Percentiles rank a stretch among this genome's conserved stretches.
Evolutionary conservation across 1,140 invertebrate genomes (phyloP).

Genomic region (Melitaea cinxia): DNA sequence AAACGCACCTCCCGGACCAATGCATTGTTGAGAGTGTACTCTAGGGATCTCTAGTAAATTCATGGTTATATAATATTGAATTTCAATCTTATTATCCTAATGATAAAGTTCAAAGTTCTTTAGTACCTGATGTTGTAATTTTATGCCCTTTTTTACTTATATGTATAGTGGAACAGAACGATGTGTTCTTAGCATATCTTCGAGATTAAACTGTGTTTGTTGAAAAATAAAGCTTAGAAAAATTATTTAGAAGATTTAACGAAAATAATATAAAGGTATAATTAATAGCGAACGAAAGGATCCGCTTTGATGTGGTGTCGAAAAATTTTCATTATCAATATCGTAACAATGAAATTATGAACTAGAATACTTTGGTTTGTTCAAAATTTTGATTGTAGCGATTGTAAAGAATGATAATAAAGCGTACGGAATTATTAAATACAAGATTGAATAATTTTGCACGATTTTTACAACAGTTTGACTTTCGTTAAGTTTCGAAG

Average conservation of each 20-base stretch:
- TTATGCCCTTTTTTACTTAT: constrained; percentile 1
- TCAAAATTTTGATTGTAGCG: neutral
- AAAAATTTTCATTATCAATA: neutral
- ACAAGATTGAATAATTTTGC: constrained; percentile 13
- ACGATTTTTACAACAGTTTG: constrained; percentile 10
- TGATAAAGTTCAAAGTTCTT: neutral
- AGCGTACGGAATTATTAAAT: neutral
- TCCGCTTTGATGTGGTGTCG: neutral
- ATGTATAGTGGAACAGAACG: neutral
- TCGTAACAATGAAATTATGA: neutral
- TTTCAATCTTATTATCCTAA: neutral
- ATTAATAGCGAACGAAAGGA: neutral
- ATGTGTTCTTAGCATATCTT: neutral
- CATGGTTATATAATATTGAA: neutral
- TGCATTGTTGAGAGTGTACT: constrained; percentile 26
- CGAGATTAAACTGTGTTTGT: neutral
- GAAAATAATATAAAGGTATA: neutral
- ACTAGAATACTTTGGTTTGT: neutral
- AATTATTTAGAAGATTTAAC: neutral
- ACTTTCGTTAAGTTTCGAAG: constrained; percentile 5
- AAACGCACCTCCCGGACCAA: constrained; percentile 28
- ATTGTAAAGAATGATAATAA: neutral
- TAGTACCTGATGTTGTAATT: neutral
- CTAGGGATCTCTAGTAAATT: neutral
- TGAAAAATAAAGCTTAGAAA: neutral